Conservation (phyloP, 1,140 invertebrate species). For the Drosophila bocki region DNA sequence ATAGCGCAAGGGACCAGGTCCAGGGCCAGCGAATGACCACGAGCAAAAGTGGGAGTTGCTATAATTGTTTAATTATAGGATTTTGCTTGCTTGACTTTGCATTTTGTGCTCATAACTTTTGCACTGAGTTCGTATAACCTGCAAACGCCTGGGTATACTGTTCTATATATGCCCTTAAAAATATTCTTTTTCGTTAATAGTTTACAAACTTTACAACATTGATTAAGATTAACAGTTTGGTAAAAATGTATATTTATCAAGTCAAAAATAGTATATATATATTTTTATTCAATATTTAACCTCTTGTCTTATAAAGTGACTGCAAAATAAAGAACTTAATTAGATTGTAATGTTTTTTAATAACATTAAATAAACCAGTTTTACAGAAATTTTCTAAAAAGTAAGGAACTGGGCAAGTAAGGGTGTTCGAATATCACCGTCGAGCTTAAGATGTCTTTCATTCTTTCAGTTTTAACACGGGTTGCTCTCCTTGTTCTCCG, state of each 20-base stretch:
- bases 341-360: neutral
- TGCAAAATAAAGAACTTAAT: neutral
- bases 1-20: slow-evolving; percentile 78
- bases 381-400: too few species aligned
- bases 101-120: slow-evolving; percentile 83
- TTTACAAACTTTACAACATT: neutral
- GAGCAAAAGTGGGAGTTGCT: slow-evolving; percentile 85
- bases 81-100: slow-evolving; percentile 84
- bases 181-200: neutral
- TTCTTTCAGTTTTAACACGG: slow-evolving; percentile 57
- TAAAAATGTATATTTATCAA: too few species aligned
- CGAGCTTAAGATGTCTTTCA: slow-evolving; percentile 4
- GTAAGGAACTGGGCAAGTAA: neutral
- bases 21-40: slow-evolving; percentile 66
- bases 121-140: slow-evolving; percentile 73
- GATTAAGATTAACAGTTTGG: neutral
- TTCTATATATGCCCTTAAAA: slow-evolving; percentile 11
- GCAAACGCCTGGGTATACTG: slow-evolving; percentile 26
- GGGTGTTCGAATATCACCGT: slow-evolving; percentile 23
- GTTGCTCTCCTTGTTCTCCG: slow-evolving; percentile 56
- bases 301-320: too few species aligned
- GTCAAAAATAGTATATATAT: neutral
- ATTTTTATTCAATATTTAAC: neutral
- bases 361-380: neutral
- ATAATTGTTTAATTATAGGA: slow-evolving; percentile 85